Conservation (phyloP, 1,140 invertebrate species). For the Nomia melanderi region DNA sequence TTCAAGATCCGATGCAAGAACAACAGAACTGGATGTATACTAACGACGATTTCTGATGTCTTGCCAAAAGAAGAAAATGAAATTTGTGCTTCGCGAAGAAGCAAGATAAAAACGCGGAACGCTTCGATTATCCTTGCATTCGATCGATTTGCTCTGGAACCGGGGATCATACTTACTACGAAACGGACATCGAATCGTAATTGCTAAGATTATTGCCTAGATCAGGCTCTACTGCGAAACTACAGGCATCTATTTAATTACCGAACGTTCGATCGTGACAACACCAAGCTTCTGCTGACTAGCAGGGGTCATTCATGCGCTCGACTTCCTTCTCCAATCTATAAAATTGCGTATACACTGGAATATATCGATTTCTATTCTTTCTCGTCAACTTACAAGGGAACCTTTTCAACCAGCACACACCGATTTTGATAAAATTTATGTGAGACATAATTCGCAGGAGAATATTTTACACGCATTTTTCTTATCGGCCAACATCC, state of each 20-base stretch:
- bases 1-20: constrained; percentile 40
- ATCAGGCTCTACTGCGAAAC: constrained; percentile 31
- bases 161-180: constrained; percentile 17
- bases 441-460: no score
- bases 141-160: background rate
- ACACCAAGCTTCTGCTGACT: constrained; percentile 58
- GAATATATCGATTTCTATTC: constrained; percentile 27
- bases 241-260: constrained; percentile 56
- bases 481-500: no score
- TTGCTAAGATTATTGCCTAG: constrained; percentile 10
- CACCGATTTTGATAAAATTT: no score
- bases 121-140: constrained; percentile 52
- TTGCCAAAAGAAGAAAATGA: no score
- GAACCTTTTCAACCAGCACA: no score
- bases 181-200: constrained; percentile 9
- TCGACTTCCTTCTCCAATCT: constrained; percentile 73
- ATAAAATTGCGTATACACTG: constrained; percentile 67
- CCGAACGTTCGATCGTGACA: constrained; percentile 49
- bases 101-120: background rate
- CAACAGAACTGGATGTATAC: constrained; percentile 22
- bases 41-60: no score
- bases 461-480: no score
- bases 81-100: no score
- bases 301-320: constrained; percentile 63
- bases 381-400: no score